A percentile compares a stretch with the other conserved stretches of the same genome.
Evolutionary conservation across 2,797 vertebrate genomes (phyloP).

Genomic region (Champsocephalus gunnari): DNA sequence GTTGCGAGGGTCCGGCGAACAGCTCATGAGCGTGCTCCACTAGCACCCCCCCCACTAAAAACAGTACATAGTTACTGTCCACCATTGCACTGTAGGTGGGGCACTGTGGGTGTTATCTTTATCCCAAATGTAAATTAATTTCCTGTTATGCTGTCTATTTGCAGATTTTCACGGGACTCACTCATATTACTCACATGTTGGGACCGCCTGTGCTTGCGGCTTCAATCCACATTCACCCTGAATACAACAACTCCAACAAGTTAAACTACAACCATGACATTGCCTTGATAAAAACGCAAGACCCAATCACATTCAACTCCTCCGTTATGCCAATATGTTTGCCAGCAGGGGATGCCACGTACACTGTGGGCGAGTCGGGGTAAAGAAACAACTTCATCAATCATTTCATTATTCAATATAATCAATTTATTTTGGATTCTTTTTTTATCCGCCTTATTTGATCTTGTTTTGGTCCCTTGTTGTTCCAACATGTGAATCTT

Average conservation of each 20-base stretch:
- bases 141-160: conserved; percentile 12
- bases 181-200: accelerated
- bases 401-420: not conserved
- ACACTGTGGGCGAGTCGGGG: conserved; percentile 44
- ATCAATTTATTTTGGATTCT: not conserved
- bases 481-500: not conserved
- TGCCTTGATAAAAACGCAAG: conserved; percentile 70
- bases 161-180: conserved; percentile 69
- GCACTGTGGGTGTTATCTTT: not conserved
- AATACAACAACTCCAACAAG: conserved; percentile 20
- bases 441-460: not conserved
- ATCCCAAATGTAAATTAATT: not conserved
- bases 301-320: conserved; percentile 56
- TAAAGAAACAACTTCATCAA: conserved; percentile 19
- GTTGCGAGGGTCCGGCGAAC: too few relatives aligned
- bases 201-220: accelerated
- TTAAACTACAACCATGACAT: conserved; percentile 69
- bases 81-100: too few relatives aligned
- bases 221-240: conserved; percentile 68
- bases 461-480: not conserved
- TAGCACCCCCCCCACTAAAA: too few relatives aligned
- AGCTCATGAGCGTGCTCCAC: too few relatives aligned
- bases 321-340: conserved; percentile 80
- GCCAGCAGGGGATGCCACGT: conserved; percentile 45
- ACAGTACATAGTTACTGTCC: not conserved